Percentiles rank a stretch among this genome's conserved stretches.
Evolutionary conservation across 2,113 vertebrate genomes (phyloP).

Genomic region (Puma concolor): DNA sequence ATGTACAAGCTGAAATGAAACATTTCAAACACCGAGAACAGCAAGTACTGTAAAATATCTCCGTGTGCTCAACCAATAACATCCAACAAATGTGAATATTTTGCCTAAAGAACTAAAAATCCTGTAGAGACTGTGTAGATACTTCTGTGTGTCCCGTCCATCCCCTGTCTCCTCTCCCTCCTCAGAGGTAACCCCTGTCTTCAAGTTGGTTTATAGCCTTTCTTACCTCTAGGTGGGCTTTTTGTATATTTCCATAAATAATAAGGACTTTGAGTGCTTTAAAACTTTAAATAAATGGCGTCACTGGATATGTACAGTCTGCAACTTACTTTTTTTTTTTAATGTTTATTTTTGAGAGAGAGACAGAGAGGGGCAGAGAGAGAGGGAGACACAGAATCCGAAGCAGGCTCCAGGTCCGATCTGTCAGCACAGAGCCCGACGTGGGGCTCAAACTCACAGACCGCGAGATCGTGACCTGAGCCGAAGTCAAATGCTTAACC

Average conservation of each 20-base stretch:
- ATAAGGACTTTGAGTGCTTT: background rate
- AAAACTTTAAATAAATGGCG: background rate
- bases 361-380: no score
- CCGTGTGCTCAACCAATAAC: background rate
- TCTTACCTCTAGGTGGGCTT: background rate
- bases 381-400: no score
- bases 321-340: background rate
- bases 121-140: fast-evolving
- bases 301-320: background rate
- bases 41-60: background rate
- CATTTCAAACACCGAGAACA: background rate
- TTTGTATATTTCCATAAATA: background rate
- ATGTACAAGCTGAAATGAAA: background rate
- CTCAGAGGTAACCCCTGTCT: no score
- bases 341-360: no score
- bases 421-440: no score
- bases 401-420: no score
- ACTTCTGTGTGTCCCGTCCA: fast-evolving
- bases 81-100: background rate
- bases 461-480: no score
- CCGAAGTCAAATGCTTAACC: no score
- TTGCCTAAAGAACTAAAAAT: background rate
- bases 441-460: no score
- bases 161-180: no score
- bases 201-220: background rate